Evolutionary conservation across 1,140 invertebrate species (phyloP).

Genomic region (Macrobrachium nipponense): DNA sequence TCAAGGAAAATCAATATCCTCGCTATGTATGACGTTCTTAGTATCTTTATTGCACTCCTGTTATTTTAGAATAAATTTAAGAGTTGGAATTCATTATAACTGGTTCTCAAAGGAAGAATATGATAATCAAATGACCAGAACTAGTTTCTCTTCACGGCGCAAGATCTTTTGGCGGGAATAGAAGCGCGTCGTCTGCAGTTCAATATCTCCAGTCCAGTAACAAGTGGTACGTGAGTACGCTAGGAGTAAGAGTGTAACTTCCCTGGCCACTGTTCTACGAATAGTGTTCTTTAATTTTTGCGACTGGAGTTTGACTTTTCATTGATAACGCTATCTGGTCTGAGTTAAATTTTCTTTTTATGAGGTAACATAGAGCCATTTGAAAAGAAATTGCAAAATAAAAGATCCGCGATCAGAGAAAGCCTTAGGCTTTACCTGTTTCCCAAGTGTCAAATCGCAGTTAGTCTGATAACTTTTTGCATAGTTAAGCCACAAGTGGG

Average conservation of each 20-base stretch:
- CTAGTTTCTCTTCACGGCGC: conserved; percentile 15
- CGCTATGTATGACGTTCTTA: background rate
- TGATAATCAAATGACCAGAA: background rate
- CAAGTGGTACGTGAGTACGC: conserved; percentile 31
- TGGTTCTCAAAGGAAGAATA: background rate
- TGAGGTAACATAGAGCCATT: too few relatives aligned
- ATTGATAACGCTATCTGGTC: too few relatives aligned
- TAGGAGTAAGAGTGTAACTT: background rate
- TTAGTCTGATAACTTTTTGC: background rate
- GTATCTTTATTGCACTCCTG: background rate
- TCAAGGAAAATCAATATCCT: background rate
- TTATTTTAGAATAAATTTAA: background rate
- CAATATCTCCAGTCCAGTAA: conserved; percentile 56
- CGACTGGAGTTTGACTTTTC: too few relatives aligned
- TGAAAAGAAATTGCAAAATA: too few relatives aligned
- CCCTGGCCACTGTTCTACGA: background rate
- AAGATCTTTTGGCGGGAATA: conserved; percentile 59
- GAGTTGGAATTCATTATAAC: background rate
- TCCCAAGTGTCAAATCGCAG: background rate
- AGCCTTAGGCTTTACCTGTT: background rate
- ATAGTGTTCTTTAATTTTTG: background rate
- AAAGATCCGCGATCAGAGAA: too few relatives aligned
- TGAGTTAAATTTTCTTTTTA: too few relatives aligned
- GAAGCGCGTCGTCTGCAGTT: conserved; percentile 12
- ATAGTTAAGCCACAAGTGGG: background rate